phyloP scores from a whole-genome alignment of 2,113 vertebrate genomes.

The Coregonus clupeaformis region DNA sequence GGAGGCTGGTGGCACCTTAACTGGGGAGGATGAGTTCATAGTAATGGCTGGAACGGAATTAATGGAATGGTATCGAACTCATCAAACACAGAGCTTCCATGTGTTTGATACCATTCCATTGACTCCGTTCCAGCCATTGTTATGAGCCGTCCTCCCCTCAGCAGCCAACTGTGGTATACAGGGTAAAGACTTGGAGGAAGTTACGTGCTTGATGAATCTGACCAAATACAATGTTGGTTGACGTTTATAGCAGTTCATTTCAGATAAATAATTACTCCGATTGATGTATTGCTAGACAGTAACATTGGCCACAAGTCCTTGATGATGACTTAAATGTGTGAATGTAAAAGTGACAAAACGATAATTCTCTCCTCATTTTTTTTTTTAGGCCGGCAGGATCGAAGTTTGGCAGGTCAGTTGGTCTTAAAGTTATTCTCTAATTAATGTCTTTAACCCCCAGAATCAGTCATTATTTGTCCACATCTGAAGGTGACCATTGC shows the following conservation, averaged over 20 bases:
- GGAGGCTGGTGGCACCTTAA: no score
- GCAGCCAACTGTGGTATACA: constrained; percentile 11
- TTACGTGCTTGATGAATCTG: constrained; percentile 47
- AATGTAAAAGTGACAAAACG: background rate
- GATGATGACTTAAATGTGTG: background rate
- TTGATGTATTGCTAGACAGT: background rate
- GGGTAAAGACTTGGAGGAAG: constrained; percentile 54
- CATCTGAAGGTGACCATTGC: background rate
- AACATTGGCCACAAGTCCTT: background rate
- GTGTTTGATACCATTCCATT: no score
- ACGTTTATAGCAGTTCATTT: no score
- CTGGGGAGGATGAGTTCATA: no score
- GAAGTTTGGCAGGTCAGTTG: background rate
- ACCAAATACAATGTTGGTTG: no score
- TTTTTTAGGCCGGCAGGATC: background rate
- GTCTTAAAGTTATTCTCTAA: background rate
- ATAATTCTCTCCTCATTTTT: background rate
- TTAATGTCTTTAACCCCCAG: background rate
- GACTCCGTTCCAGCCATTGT: no score
- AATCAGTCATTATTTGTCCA: background rate
- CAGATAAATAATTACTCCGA: no score
- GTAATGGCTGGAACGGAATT: no score
- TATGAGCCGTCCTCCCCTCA: no score
- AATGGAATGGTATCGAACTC: no score
- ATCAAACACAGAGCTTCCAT: no score